phyloP scores from a whole-genome alignment of 2,888 invertebrate genomes.

The Odontocolon sp. region DNA sequence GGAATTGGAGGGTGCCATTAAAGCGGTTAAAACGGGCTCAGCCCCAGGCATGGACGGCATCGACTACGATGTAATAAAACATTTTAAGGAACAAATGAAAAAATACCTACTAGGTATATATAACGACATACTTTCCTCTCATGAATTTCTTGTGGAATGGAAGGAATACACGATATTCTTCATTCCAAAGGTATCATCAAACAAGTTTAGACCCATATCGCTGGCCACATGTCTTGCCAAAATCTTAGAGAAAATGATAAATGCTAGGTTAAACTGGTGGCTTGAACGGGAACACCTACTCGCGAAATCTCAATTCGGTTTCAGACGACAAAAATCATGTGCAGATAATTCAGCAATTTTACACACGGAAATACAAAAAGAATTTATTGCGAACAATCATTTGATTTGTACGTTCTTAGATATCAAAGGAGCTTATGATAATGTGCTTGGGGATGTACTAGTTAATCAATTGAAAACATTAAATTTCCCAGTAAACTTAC shows the following conservation, averaged over 20 bases:
- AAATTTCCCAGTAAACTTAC: neutral
- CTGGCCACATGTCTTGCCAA: slow-evolving; percentile 56
- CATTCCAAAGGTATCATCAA: slow-evolving; percentile 50
- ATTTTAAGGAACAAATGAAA: neutral
- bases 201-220: slow-evolving; percentile 58
- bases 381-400: neutral
- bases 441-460: slow-evolving; percentile 12
- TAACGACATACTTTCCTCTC: slow-evolving; percentile 18
- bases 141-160: slow-evolving; percentile 50
- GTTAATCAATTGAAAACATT: neutral
- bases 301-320: slow-evolving; percentile 54
- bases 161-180: slow-evolving; percentile 48
- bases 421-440: slow-evolving; percentile 49
- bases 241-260: slow-evolving; percentile 56
- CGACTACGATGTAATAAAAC: slow-evolving; percentile 21
- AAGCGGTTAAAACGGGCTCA: neutral
- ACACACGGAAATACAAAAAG: slow-evolving; percentile 8
- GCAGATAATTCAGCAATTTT: slow-evolving; percentile 47
- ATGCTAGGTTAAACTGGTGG: slow-evolving; percentile 55
- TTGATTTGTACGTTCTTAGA: slow-evolving; percentile 15
- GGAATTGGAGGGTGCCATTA: slow-evolving; percentile 15
- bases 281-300: slow-evolving; percentile 42
- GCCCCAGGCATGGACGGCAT: slow-evolving; percentile 28
- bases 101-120: neutral
- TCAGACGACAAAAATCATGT: slow-evolving; percentile 46